These are phyloP conservation scores for Morpho helenor DNA, from an alignment of 2,888 invertebrate genomes.

Conservation along the genomic window DNA sequence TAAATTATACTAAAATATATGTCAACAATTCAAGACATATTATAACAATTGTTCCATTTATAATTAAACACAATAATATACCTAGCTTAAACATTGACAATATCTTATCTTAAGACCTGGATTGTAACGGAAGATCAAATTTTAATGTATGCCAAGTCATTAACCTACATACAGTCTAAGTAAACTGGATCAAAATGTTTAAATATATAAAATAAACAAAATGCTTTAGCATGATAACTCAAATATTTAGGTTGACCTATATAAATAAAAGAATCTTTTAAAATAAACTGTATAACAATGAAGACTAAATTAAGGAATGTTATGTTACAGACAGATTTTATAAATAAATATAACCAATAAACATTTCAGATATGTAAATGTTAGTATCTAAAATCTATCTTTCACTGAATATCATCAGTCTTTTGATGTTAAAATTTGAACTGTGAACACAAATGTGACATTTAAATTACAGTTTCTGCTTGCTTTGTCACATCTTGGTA, in stretches of 20 bases:
- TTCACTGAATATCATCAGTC: slow-evolving; percentile 37
- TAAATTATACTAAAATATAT: slow-evolving; percentile 7
- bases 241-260: slow-evolving; percentile 14
- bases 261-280: slow-evolving; percentile 16
- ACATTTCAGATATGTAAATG: slow-evolving; percentile 28
- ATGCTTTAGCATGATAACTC: slow-evolving; percentile 18
- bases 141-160: not conserved
- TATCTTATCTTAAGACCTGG: slow-evolving; percentile 8
- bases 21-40: not conserved
- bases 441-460: slow-evolving; percentile 30
- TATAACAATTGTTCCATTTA: too few species aligned
- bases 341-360: slow-evolving; percentile 1
- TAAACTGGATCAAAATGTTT: slow-evolving; percentile 2
- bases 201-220: slow-evolving; percentile 5
- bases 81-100: not conserved
- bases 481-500: slow-evolving; percentile 71
- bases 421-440: slow-evolving; percentile 31
- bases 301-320: slow-evolving; percentile 26
- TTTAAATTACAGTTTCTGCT: slow-evolving; percentile 30
- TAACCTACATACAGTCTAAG: slow-evolving; percentile 9
- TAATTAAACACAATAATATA: not conserved
- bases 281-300: slow-evolving; percentile 18
- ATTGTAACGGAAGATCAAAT: slow-evolving; percentile 6
- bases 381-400: slow-evolving; percentile 18
- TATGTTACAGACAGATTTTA: slow-evolving; percentile 2